Evolutionary conservation across 2,113 vertebrate genomes (phyloP).

Genomic region (Polyodon spathula): DNA sequence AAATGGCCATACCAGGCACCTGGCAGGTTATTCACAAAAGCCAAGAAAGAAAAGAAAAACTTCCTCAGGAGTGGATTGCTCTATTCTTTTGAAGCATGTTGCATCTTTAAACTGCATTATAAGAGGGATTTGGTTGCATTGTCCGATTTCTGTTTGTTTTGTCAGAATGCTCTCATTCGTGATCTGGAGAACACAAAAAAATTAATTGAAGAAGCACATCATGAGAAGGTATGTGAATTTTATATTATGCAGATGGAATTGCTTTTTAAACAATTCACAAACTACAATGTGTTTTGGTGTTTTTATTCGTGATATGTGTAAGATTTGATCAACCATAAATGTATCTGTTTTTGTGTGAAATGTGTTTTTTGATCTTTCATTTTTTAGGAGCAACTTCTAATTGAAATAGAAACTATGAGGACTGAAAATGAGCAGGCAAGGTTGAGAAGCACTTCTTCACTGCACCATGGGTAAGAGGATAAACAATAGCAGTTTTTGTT

Average conservation of each 20-base stretch:
- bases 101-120: neutral
- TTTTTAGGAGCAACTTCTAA: constrained; percentile 77
- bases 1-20: too few relatives aligned
- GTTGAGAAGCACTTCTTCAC: constrained; percentile 65
- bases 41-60: too few relatives aligned
- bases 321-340: fast-evolving
- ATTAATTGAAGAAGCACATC: constrained; percentile 84
- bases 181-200: constrained; percentile 90
- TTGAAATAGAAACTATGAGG: constrained; percentile 76
- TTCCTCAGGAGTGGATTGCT: too few relatives aligned
- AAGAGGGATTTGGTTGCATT: neutral
- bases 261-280: neutral
- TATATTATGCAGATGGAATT: neutral
- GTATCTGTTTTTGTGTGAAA: neutral
- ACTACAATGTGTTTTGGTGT: too few relatives aligned
- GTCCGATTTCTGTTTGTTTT: constrained; percentile 12
- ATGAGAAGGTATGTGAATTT: constrained; percentile 73
- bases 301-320: too few relatives aligned
- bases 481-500: too few relatives aligned
- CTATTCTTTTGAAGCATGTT: too few relatives aligned
- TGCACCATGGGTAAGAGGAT: constrained; percentile 69
- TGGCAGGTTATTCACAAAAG: too few relatives aligned
- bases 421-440: constrained; percentile 76
- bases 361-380: neutral
- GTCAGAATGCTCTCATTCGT: constrained; percentile 78